Conservation (phyloP, 1,140 invertebrate genomes). For the Drosophila sp. region DNA sequence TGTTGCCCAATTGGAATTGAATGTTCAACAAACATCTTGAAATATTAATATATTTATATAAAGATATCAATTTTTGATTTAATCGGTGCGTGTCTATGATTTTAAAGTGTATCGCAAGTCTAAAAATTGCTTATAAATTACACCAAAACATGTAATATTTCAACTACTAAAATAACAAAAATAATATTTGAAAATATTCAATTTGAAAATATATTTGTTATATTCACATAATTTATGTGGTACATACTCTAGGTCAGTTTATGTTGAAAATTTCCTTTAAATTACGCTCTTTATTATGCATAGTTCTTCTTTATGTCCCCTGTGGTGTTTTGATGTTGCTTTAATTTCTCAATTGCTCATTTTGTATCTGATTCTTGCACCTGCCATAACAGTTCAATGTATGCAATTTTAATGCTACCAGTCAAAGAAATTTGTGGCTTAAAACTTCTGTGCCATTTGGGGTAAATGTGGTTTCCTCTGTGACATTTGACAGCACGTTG, state of each 20-base stretch:
- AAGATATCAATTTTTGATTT: slow-evolving; percentile 49
- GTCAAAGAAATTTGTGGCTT: slow-evolving; percentile 45
- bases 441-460: slow-evolving; percentile 47
- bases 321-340: not conserved
- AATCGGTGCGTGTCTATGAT: slow-evolving; percentile 65
- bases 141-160: slow-evolving; percentile 15
- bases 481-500: slow-evolving; percentile 5
- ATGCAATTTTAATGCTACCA: slow-evolving; percentile 32
- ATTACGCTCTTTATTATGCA: not conserved
- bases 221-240: not conserved
- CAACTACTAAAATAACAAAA: not conserved
- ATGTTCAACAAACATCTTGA: slow-evolving; percentile 33
- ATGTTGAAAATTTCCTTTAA: not conserved
- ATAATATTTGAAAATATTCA: not conserved
- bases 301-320: not conserved
- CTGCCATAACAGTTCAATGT: slow-evolving; percentile 27
- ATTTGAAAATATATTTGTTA: not conserved
- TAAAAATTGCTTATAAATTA: slow-evolving; percentile 34
- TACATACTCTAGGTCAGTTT: not conserved
- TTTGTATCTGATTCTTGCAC: slow-evolving; percentile 5
- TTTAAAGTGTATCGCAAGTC: slow-evolving; percentile 55
- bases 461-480: slow-evolving; percentile 41
- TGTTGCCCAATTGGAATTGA: slow-evolving; percentile 29
- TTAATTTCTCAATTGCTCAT: slow-evolving; percentile 28
- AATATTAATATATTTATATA: slow-evolving; percentile 32